These are phyloP conservation scores for Himalopsyche japonica DNA, from an alignment of 2,888 invertebrate species.

Conservation along the genomic window DNA sequence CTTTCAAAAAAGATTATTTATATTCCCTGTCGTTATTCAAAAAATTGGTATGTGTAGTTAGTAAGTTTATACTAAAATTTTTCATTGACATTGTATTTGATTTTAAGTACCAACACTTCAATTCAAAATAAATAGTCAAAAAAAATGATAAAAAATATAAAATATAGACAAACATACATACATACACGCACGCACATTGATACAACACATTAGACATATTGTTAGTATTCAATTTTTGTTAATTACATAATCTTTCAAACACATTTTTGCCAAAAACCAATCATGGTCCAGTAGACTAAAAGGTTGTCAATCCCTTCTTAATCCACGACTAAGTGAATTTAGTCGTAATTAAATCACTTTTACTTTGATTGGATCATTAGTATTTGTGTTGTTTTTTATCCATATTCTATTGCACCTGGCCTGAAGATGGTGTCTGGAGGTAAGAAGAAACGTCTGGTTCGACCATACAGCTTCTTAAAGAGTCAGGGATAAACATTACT, in stretches of 20 bases:
- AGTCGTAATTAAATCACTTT: background rate
- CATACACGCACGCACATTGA: slow-evolving; percentile 25
- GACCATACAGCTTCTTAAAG: slow-evolving; percentile 93
- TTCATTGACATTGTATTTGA: background rate
- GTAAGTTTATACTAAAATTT: background rate
- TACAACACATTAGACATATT: slow-evolving; percentile 25
- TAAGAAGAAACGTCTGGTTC: slow-evolving; percentile 93
- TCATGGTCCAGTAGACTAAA: background rate
- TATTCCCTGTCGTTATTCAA: too few species aligned
- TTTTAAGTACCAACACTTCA: background rate
- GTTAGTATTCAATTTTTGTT: slow-evolving; percentile 28
- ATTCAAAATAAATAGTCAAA: background rate
- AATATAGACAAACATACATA: slow-evolving; percentile 10
- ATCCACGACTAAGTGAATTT: background rate
- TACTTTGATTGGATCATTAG: slow-evolving; percentile 1
- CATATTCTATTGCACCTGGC: slow-evolving; percentile 71
- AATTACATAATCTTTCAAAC: slow-evolving; percentile 49
- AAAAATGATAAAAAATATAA: background rate
- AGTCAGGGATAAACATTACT: slow-evolving; percentile 90
- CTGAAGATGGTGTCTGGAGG: slow-evolving; percentile 92
- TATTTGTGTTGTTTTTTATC: slow-evolving; percentile 44
- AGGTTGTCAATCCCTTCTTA: background rate
- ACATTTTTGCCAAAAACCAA: background rate
- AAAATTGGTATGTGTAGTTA: too few species aligned
- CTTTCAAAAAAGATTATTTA: too few species aligned